Evolutionary conservation across 2,797 vertebrate genomes (phyloP), one percentile per base, ranked within the genome.

Genomic region (Melanotaenia boesemani): DNA sequence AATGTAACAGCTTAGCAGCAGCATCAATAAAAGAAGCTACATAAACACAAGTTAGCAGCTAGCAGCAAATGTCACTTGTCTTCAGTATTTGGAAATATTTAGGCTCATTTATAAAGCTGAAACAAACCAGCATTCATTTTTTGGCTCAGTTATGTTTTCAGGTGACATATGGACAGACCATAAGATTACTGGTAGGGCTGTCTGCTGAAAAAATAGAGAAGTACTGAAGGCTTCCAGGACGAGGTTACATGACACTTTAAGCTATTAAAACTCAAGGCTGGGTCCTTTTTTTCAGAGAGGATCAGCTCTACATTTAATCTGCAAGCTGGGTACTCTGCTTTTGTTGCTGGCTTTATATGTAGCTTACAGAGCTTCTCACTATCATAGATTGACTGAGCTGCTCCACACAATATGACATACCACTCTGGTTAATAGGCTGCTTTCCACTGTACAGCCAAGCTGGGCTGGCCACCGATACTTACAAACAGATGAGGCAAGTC

Each of bases 341-440:
- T 91, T 93, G 89, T 91, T 89, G 68, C 77, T 76, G 90, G 88
- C 86, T 92, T 91, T 90, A 86, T 77, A 81, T 76, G 78, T 77
- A 85, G 86, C 86, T 88, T 86, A 87, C 69, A 46, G 84, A 88
- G 85, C 85, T 84, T 87, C 83, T 84, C 85, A 76, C 81, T 85
- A 80, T 77, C 68, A n/a, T 65, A 82, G 78, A 84, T 72, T 64
- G 79, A 86, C 85, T 69, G 81, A 85, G 82, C 85, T 72, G 76
- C 69, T 86, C 67, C 70, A 60, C 85, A 86, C 86, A 91, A 82
- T 86, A 82, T 82, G 76, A 76, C 80, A 82, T 80, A 86, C 70
- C 87, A 86, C 85, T 91, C 86, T 4, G 2, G 57, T 83, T 89
- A 91, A 91, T 86, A 83, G 82, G 76, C 74, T 83, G 77, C 61